A percentile compares a stretch with the other conserved stretches of the same genome.
These are phyloP conservation scores for Machaerirhynchus nigripectus DNA, from an alignment of 2,113 vertebrate species.

Conservation along the genomic window DNA sequence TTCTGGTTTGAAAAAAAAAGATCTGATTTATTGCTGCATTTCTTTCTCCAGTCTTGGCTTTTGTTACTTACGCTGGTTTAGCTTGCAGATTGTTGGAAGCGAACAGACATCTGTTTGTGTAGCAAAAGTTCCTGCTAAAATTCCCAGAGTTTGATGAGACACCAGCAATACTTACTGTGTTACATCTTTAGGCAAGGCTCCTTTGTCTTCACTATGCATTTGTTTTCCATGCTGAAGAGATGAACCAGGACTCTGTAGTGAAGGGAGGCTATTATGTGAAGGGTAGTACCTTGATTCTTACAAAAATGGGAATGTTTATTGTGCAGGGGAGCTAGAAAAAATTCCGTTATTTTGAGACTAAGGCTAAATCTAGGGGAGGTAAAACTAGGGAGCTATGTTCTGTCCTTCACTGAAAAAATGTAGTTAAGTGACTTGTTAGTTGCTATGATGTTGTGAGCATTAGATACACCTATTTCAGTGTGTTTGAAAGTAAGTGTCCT, in stretches of 20 bases:
- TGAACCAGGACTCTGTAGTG: not conserved
- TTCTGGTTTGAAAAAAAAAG: not conserved
- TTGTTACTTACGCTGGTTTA: not conserved
- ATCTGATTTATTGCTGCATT: not conserved
- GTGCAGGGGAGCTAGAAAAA: not conserved
- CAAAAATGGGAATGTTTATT: not conserved
- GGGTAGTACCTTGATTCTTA: not conserved
- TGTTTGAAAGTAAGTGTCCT: not conserved
- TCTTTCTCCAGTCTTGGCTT: not conserved
- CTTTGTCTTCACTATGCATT: accelerated
- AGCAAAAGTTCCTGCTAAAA: not conserved
- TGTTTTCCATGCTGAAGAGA: not conserved
- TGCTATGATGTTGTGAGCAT: not conserved
- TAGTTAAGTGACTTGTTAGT: not conserved
- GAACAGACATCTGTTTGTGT: not conserved
- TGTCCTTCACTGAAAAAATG: not conserved
- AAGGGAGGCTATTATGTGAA: not conserved
- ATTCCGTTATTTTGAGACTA: not conserved
- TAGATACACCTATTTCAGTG: not conserved
- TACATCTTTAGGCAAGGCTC: not conserved
- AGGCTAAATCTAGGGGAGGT: not conserved
- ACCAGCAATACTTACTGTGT: not conserved
- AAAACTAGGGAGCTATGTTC: not conserved
- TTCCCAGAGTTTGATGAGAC: not conserved
- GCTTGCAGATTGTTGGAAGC: not conserved